These are phyloP conservation scores for Meda fulgida DNA, from an alignment of 2,797 vertebrate species.

Conservation along the genomic window DNA sequence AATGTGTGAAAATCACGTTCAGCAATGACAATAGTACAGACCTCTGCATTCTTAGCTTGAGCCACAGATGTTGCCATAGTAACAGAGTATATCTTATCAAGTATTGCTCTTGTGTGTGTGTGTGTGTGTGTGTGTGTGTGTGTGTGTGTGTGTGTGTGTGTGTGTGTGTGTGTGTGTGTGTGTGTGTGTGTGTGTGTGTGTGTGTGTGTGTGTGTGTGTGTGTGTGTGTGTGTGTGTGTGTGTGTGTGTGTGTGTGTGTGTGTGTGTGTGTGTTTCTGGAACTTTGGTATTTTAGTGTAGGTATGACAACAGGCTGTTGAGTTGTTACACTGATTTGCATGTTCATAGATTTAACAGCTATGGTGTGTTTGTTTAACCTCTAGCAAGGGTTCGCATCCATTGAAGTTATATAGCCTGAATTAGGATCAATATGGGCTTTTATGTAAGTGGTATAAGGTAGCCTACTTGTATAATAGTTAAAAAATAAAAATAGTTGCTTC, in stretches of 20 bases:
- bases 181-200: conserved; percentile 39
- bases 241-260: conserved; percentile 41
- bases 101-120: conserved; percentile 79
- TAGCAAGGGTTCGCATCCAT: conserved; percentile 71
- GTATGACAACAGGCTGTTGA: conserved; percentile 84
- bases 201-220: conserved; percentile 41
- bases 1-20: conserved; percentile 71
- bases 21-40: conserved; percentile 81
- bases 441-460: conserved; percentile 72
- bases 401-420: conserved; percentile 74
- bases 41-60: conserved; percentile 84
- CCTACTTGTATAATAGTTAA: conserved; percentile 64
- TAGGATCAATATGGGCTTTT: conserved; percentile 71
- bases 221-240: conserved; percentile 45
- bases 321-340: conserved; percentile 84
- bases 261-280: conserved; percentile 68
- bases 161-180: conserved; percentile 44
- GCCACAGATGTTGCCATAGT: conserved; percentile 86
- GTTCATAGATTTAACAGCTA: conserved; percentile 77
- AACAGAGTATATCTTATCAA: conserved; percentile 88
- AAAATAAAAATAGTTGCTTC: conserved; percentile 57
- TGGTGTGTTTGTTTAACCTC: conserved; percentile 75
- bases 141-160: conserved; percentile 75
- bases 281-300: conserved; percentile 86
- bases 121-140: conserved; percentile 21